A percentile compares a stretch with the other conserved stretches of the same genome.
Conservation (phyloP, 1,140 invertebrate genomes). For the Galleria mellonella region DNA sequence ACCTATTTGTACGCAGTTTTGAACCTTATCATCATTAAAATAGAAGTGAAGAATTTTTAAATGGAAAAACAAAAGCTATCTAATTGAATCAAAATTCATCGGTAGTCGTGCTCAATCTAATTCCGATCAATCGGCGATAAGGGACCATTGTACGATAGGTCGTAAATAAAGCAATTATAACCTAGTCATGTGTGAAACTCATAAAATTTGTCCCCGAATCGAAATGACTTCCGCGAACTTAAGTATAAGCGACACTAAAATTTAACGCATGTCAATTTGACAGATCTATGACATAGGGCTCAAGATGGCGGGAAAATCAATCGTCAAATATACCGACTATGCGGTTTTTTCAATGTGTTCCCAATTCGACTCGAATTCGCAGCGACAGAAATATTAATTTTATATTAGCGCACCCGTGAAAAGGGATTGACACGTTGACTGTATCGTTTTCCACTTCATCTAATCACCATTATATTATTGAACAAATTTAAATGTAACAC, state of each 20-base stretch:
- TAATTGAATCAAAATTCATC: constrained; percentile 30
- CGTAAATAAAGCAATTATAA: constrained; percentile 41
- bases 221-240: constrained; percentile 37
- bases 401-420: constrained; percentile 61
- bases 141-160: constrained; percentile 26
- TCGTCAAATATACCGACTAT: constrained; percentile 22
- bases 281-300: constrained; percentile 7
- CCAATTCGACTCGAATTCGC: constrained; percentile 1
- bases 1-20: not conserved
- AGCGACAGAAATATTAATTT: constrained; percentile 63
- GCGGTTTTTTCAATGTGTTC: not conserved
- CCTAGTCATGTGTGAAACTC: constrained; percentile 38
- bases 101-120: constrained; percentile 24
- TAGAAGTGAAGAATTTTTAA: not conserved
- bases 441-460: constrained; percentile 70
- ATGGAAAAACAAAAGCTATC: not conserved
- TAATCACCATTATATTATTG: constrained; percentile 48
- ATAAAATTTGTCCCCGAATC: constrained; percentile 41
- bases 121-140: constrained; percentile 30
- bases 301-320: constrained; percentile 19
- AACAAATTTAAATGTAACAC: constrained; percentile 14
- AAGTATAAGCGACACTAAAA: not conserved
- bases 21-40: not conserved
- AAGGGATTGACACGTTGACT: constrained; percentile 65
- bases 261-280: constrained; percentile 4